phyloP scores from a whole-genome alignment of 35 echinoderm and acorn worm genomes.

The Acanthaster planci region DNA sequence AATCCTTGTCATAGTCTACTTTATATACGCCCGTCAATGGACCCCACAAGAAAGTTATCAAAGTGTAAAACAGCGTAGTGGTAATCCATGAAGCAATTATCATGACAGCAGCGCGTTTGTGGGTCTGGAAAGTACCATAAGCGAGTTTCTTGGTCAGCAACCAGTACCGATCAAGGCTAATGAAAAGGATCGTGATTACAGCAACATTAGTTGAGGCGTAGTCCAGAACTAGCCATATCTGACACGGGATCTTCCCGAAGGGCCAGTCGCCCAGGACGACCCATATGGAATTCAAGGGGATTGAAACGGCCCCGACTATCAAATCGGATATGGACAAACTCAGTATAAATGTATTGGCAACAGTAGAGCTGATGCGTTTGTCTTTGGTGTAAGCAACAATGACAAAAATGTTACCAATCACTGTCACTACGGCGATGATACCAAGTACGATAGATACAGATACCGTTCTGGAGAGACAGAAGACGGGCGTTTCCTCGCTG shows the following conservation, averaged over 20 bases:
- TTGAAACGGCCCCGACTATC: conserved; percentile 57
- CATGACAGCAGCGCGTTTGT: conserved; percentile 29
- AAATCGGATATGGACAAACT: conserved; percentile 72
- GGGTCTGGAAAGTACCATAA: conserved; percentile 60
- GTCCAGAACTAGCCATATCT: conserved; percentile 72
- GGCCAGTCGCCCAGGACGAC: conserved; percentile 47
- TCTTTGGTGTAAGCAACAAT: conserved; percentile 39
- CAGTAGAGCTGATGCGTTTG: conserved; percentile 22
- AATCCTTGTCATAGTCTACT: conserved; percentile 36
- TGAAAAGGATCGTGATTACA: conserved; percentile 58
- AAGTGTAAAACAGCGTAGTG: conserved; percentile 11
- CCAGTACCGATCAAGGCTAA: conserved; percentile 86
- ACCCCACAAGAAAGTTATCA: conserved; percentile 36
- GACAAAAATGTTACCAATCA: conserved; percentile 40
- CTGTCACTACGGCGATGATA: conserved; percentile 32
- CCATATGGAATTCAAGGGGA: conserved; percentile 58
- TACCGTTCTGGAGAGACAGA: neutral
- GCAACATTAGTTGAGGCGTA: conserved; percentile 51
- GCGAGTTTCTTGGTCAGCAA: conserved; percentile 63
- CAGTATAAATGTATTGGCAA: conserved; percentile 54
- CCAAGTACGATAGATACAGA: conserved; percentile 4
- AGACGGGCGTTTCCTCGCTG: neutral
- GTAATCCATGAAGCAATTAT: conserved; percentile 3
- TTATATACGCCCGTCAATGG: neutral
- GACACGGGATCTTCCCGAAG: conserved; percentile 57